Base-by-base conservation (phyloP, 2,797 vertebrate genomes). In the Balearica regulorum region DNA sequence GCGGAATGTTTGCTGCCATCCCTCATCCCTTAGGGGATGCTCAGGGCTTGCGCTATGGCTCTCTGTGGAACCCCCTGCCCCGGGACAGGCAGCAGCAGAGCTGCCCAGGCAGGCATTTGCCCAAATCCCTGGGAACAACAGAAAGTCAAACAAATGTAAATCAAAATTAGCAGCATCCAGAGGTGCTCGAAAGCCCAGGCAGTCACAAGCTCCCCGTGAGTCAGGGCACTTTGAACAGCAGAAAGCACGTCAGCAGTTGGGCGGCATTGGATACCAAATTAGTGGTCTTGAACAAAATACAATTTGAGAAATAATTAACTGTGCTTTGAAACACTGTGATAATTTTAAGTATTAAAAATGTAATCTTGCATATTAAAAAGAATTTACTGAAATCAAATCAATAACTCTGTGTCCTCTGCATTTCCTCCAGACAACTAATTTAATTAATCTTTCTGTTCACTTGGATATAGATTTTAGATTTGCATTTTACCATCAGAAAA, bases 371-470 rank as follows among this genome's bases (percentile, higher is more conserved):
- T 94, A 96, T 97, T 97, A 97, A 90, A 92, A 96, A 26, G 31
- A 97, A 97, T 97, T 97, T 96, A 97, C 94, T 95, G 92, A 98
- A 97, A 97, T 96, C 96, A 98, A 98, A 98, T 97, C 97, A 97
- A 95, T 98, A 98, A 97, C 93, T 94, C 83, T 3, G 96, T 92
- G 94, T 98, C 95, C 95, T 85, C 89, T 79, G 79, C 94, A 97
- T 95, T 98, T 98, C 87, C 92, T 97, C 96, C 95, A 97, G 95
- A 97, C 96, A 97, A 97, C 96, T 97, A 96, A 75, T 98, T 98
- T 97, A 97, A 98, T 98, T 97, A 98, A 97, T 96, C 96, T 96
- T 97, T 97, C 96, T 97, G 95, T 97, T 98, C 97, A 49, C 96
- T 93, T 95, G 91, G 96, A 97, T 97, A 96, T 91, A 97, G 96